A percentile compares a stretch with the other conserved stretches of the same genome.
Evolutionary conservation across 2,888 invertebrate species (phyloP).

Genomic region (Vanessa cardui): DNA sequence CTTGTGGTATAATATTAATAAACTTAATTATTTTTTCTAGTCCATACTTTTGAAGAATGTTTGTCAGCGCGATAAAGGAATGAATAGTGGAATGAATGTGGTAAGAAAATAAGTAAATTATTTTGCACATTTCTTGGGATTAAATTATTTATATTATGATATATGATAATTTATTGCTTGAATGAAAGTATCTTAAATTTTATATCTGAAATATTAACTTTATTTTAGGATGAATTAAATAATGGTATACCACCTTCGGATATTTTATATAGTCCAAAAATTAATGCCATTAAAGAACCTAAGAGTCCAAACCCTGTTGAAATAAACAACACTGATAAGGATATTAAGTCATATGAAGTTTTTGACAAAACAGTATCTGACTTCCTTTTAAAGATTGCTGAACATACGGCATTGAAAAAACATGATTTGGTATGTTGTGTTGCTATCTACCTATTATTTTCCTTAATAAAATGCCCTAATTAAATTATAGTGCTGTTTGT

Average conservation of each 20-base stretch:
- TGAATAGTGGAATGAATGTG: background rate
- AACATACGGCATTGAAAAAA: background rate
- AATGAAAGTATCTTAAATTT: background rate
- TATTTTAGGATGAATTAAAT: constrained; percentile 3
- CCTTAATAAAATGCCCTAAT: no score
- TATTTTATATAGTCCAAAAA: background rate
- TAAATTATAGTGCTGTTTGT: no score
- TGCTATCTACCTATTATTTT: no score
- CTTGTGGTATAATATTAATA: background rate
- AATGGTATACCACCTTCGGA: background rate
- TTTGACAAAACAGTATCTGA: background rate
- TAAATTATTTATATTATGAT: background rate
- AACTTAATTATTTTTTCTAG: background rate
- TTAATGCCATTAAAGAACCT: background rate
- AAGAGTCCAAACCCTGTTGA: background rate
- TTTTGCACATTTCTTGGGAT: background rate
- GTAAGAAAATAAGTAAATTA: background rate
- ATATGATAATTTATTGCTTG: background rate
- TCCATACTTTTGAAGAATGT: background rate
- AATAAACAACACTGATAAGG: background rate
- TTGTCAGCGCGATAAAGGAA: background rate
- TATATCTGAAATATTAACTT: no score
- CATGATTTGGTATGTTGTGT: background rate
- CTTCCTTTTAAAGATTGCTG: constrained; percentile 1
- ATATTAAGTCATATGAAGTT: background rate